Evolutionary conservation across 2,113 vertebrate genomes (phyloP).

Genomic region (Colaptes auratus): DNA sequence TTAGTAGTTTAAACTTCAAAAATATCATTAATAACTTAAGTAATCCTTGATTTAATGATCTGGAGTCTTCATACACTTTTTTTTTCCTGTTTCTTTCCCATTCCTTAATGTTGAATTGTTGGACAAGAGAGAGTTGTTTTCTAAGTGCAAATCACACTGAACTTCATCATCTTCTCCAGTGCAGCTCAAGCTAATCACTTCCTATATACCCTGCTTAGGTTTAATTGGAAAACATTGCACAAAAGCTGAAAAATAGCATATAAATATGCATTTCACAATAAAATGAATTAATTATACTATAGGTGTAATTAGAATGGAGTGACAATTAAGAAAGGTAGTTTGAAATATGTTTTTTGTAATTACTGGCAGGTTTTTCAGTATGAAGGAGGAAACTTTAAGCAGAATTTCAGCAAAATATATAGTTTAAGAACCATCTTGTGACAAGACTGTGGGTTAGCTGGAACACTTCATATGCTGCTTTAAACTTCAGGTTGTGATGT

Average conservation of each 20-base stretch:
- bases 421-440: background rate
- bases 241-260: background rate
- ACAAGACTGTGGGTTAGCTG: background rate
- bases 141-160: background rate
- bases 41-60: conserved; percentile 51
- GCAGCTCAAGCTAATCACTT: background rate
- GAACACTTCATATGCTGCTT: background rate
- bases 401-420: background rate
- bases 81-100: background rate
- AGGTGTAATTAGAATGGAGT: background rate
- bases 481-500: background rate
- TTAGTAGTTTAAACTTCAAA: conserved; percentile 33
- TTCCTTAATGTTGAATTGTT: background rate
- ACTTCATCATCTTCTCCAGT: background rate
- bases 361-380: background rate
- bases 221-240: background rate
- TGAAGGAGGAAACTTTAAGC: background rate
- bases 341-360: background rate
- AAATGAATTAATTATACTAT: background rate
- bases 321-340: background rate
- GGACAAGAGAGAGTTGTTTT: conserved; percentile 14
- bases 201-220: background rate
- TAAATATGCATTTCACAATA: background rate
- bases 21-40: conserved; percentile 22
- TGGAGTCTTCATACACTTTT: background rate